phyloP scores from a whole-genome alignment of 2,888 invertebrate genomes.

The Hyppa rectilinea region DNA sequence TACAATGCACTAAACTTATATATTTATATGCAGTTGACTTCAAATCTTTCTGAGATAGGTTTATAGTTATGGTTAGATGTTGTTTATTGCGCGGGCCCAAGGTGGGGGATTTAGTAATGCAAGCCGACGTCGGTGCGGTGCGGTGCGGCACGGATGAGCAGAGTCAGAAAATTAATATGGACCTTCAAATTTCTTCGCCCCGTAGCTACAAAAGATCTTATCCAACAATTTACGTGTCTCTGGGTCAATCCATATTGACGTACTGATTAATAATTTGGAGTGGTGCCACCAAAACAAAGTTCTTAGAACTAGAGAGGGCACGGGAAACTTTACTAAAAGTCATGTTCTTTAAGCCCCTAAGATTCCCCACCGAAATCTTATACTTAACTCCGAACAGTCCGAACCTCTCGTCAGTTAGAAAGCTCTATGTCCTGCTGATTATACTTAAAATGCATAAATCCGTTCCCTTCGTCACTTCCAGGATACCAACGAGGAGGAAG shows the following conservation, averaged over 20 bases:
- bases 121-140: slow-evolving; percentile 14
- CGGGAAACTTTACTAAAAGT: not conserved
- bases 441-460: not conserved
- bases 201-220: no score
- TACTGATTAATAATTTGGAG: no score
- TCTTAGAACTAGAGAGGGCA: not conserved
- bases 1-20: slow-evolving; percentile 54
- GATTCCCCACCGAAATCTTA: not conserved
- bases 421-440: not conserved
- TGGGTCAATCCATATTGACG: no score
- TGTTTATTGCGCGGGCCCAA: slow-evolving; percentile 32
- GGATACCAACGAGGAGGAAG: not conserved
- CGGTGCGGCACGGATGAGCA: no score
- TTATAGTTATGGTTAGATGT: slow-evolving; percentile 49
- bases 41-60: slow-evolving; percentile 56
- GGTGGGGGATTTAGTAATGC: not conserved
- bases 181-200: no score
- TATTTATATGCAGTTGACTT: slow-evolving; percentile 41
- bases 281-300: no score
- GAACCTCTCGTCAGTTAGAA: not conserved
- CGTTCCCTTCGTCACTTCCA: not conserved
- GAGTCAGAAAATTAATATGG: no score
- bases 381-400: not conserved
- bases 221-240: no score
- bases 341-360: not conserved